Evolutionary conservation across 1,140 invertebrate genomes (phyloP).

Genomic region (Metopolophium dirhodum): DNA sequence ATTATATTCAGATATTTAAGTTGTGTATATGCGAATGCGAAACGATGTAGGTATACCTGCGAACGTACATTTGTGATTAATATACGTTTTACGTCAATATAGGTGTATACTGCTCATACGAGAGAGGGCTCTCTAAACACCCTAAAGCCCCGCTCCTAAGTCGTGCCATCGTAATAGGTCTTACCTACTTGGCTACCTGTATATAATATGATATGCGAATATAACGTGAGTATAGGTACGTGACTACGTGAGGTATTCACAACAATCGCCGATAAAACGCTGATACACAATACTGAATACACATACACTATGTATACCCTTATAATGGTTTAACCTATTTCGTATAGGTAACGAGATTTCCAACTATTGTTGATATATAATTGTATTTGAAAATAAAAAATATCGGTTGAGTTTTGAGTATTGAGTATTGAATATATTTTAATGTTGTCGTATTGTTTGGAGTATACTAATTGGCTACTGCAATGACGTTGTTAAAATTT

Average conservation of each 20-base stretch:
- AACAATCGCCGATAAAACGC: background rate
- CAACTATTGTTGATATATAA: background rate
- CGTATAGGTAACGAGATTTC: no score
- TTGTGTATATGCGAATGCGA: background rate
- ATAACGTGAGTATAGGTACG: background rate
- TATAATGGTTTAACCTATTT: slow-evolving; percentile 15
- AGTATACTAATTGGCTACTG: background rate
- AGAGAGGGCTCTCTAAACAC: background rate
- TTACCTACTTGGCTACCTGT: background rate
- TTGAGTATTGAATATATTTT: background rate
- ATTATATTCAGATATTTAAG: background rate
- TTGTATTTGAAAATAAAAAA: background rate
- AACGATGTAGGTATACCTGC: background rate
- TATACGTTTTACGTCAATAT: background rate
- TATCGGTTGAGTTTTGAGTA: background rate
- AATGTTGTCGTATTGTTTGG: background rate
- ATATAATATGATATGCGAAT: background rate
- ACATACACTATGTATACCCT: background rate
- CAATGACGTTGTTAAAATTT: background rate
- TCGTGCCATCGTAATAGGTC: background rate
- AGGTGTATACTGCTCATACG: background rate
- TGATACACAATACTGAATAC: background rate
- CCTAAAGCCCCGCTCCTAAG: background rate
- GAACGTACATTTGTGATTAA: background rate
- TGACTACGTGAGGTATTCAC: background rate